Evolutionary conservation across 35 echinoderm and acorn worm genomes (phyloP), one percentile per base, ranked within the genome.

Genomic region (Amphiura filiformis): DNA sequence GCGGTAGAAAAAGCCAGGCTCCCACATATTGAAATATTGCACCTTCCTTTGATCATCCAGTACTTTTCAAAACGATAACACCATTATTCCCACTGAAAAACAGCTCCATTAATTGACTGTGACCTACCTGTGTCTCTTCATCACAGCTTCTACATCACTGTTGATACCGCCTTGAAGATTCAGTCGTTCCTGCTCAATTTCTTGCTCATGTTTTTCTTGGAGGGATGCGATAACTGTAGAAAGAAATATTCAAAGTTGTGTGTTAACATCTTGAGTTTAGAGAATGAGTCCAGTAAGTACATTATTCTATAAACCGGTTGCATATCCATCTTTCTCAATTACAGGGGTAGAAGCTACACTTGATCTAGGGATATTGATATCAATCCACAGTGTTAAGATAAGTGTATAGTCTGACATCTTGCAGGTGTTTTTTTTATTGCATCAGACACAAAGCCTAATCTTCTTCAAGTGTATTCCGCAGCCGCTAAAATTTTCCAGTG

Each of bases 71-170:
- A n/a, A n/a, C n/a, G n/a, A n/a, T n/a, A n/a, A n/a, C n/a, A n/a
- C n/a, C n/a, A n/a, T n/a, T 47, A 47, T 17, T 47, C 41, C 41
- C 41, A 4, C 41, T 47, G 41, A 17, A 47, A 47, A 47, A 9
- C 41, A 47, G 5, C 5, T 47, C 17, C 17, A 47, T 17, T 9
- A 47, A 47, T n/a, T n/a, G n/a, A 47, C 41, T 47, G 4, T n/a
- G 13, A 31, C 93, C 92, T 81, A 96, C 94, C 85, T 89, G 87
- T 96, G 94, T 41, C 90, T 92, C 57, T 84, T 89, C 86, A 96
- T 88, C 70, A 96, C 89, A 36, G 90, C 37, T 57, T 96, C 94
- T 0, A 96, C 94, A 37, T 96, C 94, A 65, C 92, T 96, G 33
- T 86, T 47, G 34, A 65, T 84, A 5, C 86, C 82, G 26, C 87